Percentiles rank a stretch among this genome's conserved stretches.
Conservation (phyloP, 2,888 invertebrate species). For the Dynastes grantii region DNA sequence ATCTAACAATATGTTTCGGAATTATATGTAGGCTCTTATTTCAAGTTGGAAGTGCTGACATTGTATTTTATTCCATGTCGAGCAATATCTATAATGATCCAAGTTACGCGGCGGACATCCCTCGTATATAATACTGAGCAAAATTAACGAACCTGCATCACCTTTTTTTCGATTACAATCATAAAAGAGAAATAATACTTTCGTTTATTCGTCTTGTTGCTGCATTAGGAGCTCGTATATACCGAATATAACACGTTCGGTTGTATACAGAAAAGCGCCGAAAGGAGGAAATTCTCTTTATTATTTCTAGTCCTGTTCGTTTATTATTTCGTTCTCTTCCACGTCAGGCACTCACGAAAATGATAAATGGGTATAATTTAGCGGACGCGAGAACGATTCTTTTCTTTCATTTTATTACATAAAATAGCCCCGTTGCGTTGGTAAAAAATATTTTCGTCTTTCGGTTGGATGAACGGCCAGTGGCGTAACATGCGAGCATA, state of each 20-base stretch:
- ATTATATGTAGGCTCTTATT: constrained; percentile 4
- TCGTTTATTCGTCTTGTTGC: constrained; percentile 18
- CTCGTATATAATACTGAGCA: neutral
- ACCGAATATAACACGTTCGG: constrained; percentile 3
- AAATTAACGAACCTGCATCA: constrained; percentile 3
- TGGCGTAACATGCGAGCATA: neutral
- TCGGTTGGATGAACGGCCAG: neutral
- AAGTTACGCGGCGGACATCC: neutral
- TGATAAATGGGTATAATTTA: constrained; percentile 40
- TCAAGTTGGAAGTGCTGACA: neutral
- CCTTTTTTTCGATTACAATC: neutral
- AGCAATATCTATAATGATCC: neutral
- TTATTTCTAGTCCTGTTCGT: constrained; percentile 35
- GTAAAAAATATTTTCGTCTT: constrained; percentile 22
- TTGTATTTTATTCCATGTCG: neutral
- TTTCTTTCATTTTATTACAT: constrained; percentile 43
- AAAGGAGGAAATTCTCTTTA: constrained; percentile 27
- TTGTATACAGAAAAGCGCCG: neutral
- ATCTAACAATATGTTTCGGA: neutral
- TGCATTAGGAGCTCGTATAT: neutral
- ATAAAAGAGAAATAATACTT: constrained; percentile 21
- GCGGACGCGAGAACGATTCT: constrained; percentile 40
- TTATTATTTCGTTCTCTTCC: constrained; percentile 39
- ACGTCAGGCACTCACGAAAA: constrained; percentile 30
- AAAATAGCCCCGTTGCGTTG: neutral